phyloP scores from a whole-genome alignment of 1,140 invertebrate species.

The Lepidurus packardi region DNA sequence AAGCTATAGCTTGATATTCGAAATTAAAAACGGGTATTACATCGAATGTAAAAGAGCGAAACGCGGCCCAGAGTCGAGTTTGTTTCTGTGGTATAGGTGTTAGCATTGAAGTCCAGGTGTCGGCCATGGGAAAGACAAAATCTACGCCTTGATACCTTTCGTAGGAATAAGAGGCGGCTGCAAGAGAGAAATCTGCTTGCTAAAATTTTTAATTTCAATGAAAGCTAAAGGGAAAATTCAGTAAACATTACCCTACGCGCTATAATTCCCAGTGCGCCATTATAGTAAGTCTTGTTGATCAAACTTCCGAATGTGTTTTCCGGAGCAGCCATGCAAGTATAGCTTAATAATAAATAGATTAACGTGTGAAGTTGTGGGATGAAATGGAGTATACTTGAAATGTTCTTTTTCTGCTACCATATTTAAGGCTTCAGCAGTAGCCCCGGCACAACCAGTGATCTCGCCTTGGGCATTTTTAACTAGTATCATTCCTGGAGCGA shows the following conservation, averaged over 20 bases:
- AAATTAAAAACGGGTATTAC: background rate
- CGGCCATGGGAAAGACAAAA: background rate
- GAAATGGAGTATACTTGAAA: background rate
- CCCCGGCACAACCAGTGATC: background rate
- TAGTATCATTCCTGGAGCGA: background rate
- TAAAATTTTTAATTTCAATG: background rate
- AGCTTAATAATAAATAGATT: background rate
- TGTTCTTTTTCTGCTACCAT: background rate
- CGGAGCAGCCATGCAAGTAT: background rate
- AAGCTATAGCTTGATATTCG: background rate
- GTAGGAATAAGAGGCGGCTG: background rate
- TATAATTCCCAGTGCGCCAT: background rate
- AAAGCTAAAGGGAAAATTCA: background rate
- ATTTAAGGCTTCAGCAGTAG: background rate
- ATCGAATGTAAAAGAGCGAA: background rate
- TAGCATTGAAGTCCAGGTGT: background rate
- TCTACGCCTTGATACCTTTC: background rate
- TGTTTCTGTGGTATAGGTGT: background rate
- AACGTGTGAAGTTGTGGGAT: background rate
- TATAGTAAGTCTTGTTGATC: background rate
- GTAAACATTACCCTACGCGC: background rate
- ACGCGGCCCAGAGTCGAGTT: background rate
- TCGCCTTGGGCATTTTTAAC: background rate
- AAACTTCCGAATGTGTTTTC: slow-evolving; percentile 7
- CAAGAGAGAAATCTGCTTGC: background rate